A percentile compares a stretch with the other conserved stretches of the same genome.
Evolutionary conservation across 2,113 vertebrate genomes (phyloP).

Genomic region (Fregetta grallaria): DNA sequence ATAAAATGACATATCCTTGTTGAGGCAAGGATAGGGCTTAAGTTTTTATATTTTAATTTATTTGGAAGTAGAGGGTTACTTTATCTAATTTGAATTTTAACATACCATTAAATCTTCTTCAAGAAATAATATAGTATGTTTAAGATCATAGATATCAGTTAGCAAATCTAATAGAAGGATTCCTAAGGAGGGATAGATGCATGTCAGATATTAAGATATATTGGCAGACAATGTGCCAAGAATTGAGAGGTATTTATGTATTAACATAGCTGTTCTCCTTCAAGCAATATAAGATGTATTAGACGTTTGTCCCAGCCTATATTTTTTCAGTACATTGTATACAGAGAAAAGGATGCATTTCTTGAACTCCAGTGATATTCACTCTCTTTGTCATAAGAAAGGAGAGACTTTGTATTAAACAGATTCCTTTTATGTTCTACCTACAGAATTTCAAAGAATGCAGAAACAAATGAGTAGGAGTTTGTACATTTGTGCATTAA

Average conservation of each 20-base stretch:
- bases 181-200: neutral
- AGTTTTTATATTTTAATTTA: neutral
- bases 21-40: neutral
- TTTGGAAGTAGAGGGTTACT: neutral
- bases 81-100: slow-evolving; percentile 16
- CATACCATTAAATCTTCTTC: neutral
- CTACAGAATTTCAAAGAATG: slow-evolving; percentile 52
- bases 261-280: neutral
- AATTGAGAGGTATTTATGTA: slow-evolving; percentile 10
- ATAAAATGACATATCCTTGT: neutral
- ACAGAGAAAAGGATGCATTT: neutral
- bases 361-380: neutral
- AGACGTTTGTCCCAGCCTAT: neutral
- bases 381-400: slow-evolving; percentile 29
- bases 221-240: neutral
- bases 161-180: neutral
- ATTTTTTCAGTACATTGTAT: slow-evolving; percentile 7
- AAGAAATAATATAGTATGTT: neutral
- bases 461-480: slow-evolving; percentile 33
- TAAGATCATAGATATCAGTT: neutral
- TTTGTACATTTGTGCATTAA: slow-evolving; percentile 48
- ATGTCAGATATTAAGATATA: neutral
- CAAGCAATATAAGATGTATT: neutral
- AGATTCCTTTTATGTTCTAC: slow-evolving; percentile 45
- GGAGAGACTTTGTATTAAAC: slow-evolving; percentile 20